Evolutionary conservation across 2,113 vertebrate genomes (phyloP), one percentile per base, ranked within the genome.

Genomic region (Chaenocephalus aceratus): DNA sequence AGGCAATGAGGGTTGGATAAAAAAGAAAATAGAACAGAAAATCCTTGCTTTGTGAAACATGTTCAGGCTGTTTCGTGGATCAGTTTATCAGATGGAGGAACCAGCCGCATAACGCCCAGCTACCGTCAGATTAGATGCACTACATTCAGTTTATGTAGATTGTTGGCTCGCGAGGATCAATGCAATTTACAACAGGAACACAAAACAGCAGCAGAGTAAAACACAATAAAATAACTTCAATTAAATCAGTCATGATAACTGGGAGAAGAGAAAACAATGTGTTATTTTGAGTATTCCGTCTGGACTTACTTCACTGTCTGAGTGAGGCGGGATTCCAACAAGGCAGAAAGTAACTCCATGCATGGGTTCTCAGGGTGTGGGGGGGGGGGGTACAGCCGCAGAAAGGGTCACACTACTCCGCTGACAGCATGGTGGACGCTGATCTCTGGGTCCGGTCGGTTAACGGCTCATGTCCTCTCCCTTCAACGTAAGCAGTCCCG

Each of bases 341-440:
- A 97, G 96, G 94, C 96, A 98, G 90, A 97, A 98, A 82, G 96
- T 94, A 94, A 97, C 97, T 95, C 97, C 97, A 98, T 97, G 97
- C 97, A 98, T 95, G 92, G 95, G 72, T 65, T 80, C 46, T 36
- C 66, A 14, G 56, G 13, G 59, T 73, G 18, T 73, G 54, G 12
- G 21, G 21, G 21, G 21, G 21, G 6, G 11, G 34, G 7, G n/a
- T 34, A 30, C 44, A 21, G 6, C 52, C 4, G 60, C 21, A 77
- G 0, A 58, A 52, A 63, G 0, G n/a, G 60, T 34, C 1, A 13
- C 14, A 30, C 21, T 71, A 74, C 49, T 75, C 59, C 36, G 41
- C 57, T 61, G 48, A 54, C 70, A 66, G 34, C 86, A 88, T 86
- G 8, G 21, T 80, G 60, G 6, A 12, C 66, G 46, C 21, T 62